Percentiles rank a stretch among this genome's conserved stretches.
Conservation (phyloP, 1,140 invertebrate genomes). For the Hypsibius dujardini region DNA sequence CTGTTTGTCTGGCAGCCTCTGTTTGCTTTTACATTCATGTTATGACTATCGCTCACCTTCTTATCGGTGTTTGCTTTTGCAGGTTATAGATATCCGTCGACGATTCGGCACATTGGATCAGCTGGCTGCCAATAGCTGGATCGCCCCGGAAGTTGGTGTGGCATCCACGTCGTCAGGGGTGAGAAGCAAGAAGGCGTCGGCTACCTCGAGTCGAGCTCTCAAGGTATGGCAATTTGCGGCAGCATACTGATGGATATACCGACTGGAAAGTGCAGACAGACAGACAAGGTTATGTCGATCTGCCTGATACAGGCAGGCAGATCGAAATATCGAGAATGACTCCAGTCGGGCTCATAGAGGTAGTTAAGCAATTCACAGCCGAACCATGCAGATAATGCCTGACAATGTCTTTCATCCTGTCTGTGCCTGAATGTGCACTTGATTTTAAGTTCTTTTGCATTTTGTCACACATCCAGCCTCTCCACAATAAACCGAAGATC, state of each 20-base stretch:
- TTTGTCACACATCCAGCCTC: not conserved
- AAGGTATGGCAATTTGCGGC: not conserved
- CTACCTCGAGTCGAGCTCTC: not conserved
- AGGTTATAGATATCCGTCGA: not conserved
- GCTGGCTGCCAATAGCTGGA: constrained; percentile 8
- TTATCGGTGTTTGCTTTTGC: not conserved
- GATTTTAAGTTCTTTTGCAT: not conserved
- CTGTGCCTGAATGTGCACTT: not conserved
- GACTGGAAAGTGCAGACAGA: not conserved
- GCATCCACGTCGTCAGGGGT: too few relatives aligned
- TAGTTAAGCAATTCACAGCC: not conserved
- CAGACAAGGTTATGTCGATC: not conserved
- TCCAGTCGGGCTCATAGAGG: too few relatives aligned
- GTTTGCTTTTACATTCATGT: too few relatives aligned
- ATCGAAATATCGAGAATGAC: not conserved
- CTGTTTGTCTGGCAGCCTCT: too few relatives aligned
- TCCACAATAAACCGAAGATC: not conserved
- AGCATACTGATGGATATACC: not conserved
- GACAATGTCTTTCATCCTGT: not conserved
- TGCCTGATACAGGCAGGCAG: not conserved
- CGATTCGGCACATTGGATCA: not conserved
- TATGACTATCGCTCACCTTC: not conserved
- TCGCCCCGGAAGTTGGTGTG: too few relatives aligned
- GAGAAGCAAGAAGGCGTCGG: not conserved
- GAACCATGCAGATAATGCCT: not conserved